Conservation (phyloP, 2,888 invertebrate species). For the Drosophila borealis region DNA sequence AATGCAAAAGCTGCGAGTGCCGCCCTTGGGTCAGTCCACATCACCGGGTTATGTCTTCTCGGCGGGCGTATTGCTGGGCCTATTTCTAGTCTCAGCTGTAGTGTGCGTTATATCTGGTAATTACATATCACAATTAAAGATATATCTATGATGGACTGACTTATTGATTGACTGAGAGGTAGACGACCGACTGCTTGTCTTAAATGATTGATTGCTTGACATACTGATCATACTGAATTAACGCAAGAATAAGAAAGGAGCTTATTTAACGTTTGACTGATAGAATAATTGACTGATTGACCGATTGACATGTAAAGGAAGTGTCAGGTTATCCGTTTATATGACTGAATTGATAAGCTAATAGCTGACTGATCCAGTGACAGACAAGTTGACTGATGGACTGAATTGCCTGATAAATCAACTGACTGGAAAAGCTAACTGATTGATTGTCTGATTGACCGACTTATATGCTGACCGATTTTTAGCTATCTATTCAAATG, state of each 20-base stretch:
- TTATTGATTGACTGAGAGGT: background rate
- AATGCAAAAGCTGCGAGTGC: conserved; percentile 98
- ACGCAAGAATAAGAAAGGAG: too few species aligned
- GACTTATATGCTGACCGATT: background rate
- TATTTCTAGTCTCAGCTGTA: conserved; percentile 93
- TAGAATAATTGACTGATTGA: background rate
- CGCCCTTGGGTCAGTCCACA: conserved; percentile 94
- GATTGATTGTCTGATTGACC: background rate
- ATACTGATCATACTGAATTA: background rate
- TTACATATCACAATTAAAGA: background rate
- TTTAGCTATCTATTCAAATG: background rate
- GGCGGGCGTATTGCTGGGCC: conserved; percentile 96
- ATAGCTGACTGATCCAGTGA: background rate
- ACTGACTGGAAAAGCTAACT: background rate
- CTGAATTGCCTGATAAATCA: too few species aligned
- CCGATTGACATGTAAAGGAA: background rate
- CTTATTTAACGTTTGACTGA: too few species aligned
- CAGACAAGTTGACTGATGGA: too few species aligned
- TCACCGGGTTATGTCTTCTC: conserved; percentile 96
- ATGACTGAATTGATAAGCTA: background rate
- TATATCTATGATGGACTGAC: background rate
- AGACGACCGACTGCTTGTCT: background rate
- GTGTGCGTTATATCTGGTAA: conserved; percentile 93
- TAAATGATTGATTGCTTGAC: background rate
- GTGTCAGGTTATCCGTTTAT: too few species aligned